phyloP scores from a whole-genome alignment of 2,113 vertebrate genomes.

The Rhinolophus ferrumequinum region DNA sequence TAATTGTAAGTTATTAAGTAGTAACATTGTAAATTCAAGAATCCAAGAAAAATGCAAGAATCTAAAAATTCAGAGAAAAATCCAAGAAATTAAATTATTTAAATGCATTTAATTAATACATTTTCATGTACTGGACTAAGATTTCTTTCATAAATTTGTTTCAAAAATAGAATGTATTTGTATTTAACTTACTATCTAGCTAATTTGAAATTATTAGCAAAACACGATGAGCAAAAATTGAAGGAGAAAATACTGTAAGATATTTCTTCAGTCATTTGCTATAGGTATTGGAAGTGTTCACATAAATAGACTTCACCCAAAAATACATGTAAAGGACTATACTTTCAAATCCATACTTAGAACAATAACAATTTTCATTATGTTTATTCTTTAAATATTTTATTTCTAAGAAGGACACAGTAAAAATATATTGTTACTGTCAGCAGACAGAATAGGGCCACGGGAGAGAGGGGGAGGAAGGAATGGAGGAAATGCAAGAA shows the following conservation, averaged over 20 bases:
- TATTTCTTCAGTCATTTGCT: conserved; percentile 29
- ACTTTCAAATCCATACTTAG: conserved; percentile 49
- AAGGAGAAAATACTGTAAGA: conserved; percentile 50
- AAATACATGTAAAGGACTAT: background rate
- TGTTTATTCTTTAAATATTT: background rate
- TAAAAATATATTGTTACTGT: background rate
- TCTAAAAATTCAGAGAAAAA: background rate
- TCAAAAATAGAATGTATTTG: conserved; percentile 56
- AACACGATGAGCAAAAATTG: conserved; percentile 39
- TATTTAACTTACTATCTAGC: conserved; percentile 60
- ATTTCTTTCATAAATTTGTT: conserved; percentile 56
- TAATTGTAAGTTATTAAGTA: background rate
- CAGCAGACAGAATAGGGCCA: too few species aligned
- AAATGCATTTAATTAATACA: conserved; percentile 53
- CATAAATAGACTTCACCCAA: background rate
- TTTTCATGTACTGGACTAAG: conserved; percentile 66
- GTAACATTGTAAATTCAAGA: background rate
- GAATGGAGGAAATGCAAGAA: too few species aligned
- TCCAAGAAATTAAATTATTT: background rate
- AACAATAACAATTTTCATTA: background rate
- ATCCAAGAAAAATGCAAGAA: background rate
- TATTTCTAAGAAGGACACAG: background rate
- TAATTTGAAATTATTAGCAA: conserved; percentile 60
- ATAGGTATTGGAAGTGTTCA: background rate
- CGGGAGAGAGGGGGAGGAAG: too few species aligned